Evolutionary conservation across 2,113 vertebrate species (phyloP).

Genomic region (Haemorhous mexicanus): DNA sequence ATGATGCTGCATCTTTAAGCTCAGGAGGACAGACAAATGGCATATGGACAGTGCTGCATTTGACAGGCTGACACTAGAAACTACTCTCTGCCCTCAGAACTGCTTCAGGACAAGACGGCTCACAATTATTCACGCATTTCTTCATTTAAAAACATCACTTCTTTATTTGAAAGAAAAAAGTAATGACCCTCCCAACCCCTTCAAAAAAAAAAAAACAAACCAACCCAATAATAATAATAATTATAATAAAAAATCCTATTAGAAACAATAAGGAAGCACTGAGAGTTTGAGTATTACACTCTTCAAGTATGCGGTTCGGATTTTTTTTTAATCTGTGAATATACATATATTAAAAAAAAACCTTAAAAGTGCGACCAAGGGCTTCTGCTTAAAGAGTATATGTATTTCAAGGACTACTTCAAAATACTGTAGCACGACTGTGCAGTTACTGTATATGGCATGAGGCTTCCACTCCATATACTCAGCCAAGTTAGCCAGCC

Average conservation of each 20-base stretch:
- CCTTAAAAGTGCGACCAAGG: constrained; percentile 79
- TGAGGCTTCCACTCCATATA: constrained; percentile 43
- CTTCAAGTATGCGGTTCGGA: constrained; percentile 94
- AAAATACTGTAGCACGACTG: constrained; percentile 65
- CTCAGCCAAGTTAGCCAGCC: constrained; percentile 57
- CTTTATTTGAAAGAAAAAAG: constrained; percentile 78
- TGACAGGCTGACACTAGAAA: constrained; percentile 29
- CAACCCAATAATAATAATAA: constrained; percentile 70
- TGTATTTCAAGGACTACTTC: constrained; percentile 70
- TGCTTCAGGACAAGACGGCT: constrained; percentile 64
- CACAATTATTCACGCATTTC: constrained; percentile 75
- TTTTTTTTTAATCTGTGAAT: constrained; percentile 76
- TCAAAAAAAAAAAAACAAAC: constrained; percentile 69
- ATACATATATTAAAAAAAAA: constrained; percentile 73
- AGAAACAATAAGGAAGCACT: constrained; percentile 96
- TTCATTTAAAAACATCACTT: constrained; percentile 79
- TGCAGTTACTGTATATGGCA: constrained; percentile 58
- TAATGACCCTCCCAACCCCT: constrained; percentile 68
- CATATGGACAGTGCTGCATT: not conserved
- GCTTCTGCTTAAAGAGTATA: constrained; percentile 67
- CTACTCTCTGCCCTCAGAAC: constrained; percentile 58
- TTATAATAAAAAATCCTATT: constrained; percentile 88
- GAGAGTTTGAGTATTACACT: constrained; percentile 92
- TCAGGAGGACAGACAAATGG: constrained; percentile 36
- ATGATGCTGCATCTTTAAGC: constrained; percentile 53